phyloP scores from a whole-genome alignment of 2,888 invertebrate species.

The Plagodis dolabraria region DNA sequence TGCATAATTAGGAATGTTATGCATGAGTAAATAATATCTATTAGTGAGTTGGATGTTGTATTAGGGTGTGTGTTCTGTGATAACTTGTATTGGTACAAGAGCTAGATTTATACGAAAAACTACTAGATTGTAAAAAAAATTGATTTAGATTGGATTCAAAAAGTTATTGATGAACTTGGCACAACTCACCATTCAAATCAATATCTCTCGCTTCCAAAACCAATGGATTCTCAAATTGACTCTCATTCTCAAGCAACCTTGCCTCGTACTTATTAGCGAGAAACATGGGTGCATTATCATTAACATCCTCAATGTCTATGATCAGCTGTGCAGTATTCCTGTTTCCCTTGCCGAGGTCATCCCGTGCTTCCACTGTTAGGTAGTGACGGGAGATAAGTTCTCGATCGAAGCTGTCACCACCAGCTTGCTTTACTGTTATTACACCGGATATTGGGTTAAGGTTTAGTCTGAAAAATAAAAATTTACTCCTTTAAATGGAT shows the following conservation, averaged over 20 bases:
- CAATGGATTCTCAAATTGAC: conserved; percentile 90
- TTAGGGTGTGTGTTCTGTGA: no score
- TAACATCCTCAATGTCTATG: conserved; percentile 93
- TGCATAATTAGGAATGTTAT: no score
- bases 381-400: conserved; percentile 93
- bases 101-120: no score
- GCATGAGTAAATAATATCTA: no score
- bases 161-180: no score
- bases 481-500: no score
- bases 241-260: conserved; percentile 92
- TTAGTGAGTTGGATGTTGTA: no score
- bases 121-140: no score
- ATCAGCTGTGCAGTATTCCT: conserved; percentile 94
- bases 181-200: conserved; percentile 89
- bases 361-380: conserved; percentile 95
- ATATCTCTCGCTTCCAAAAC: conserved; percentile 92
- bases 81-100: no score
- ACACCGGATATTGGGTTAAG: conserved; percentile 93
- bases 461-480: conserved; percentile 84
- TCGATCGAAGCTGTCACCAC: conserved; percentile 92
- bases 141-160: no score
- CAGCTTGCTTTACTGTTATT: conserved; percentile 91
- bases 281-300: conserved; percentile 95
- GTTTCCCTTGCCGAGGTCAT: conserved; percentile 91
- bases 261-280: conserved; percentile 93